These are phyloP conservation scores for Bibio marci DNA, from an alignment of 2,888 invertebrate genomes.

Conservation along the genomic window DNA sequence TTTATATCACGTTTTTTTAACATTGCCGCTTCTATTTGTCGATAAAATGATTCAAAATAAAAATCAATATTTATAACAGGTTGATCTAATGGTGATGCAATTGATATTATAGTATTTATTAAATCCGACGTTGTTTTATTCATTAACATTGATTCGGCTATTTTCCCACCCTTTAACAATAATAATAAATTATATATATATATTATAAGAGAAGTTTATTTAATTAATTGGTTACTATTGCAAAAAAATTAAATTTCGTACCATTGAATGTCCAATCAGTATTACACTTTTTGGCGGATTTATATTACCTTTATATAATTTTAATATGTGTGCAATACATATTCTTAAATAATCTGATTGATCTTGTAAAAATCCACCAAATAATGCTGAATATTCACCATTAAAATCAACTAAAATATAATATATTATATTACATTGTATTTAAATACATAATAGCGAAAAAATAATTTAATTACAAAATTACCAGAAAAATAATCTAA, in stretches of 20 bases:
- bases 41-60: slow-evolving; percentile 41
- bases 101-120: slow-evolving; percentile 56
- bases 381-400: slow-evolving; percentile 76
- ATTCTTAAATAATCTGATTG: slow-evolving; percentile 57
- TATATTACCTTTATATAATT: slow-evolving; percentile 43
- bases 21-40: slow-evolving; percentile 33
- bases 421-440: not conserved
- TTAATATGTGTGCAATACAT: slow-evolving; percentile 54
- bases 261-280: slow-evolving; percentile 92
- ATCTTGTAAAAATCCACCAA: slow-evolving; percentile 62
- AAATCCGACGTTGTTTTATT: slow-evolving; percentile 38
- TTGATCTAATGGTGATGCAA: slow-evolving; percentile 67
- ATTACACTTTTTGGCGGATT: slow-evolving; percentile 44
- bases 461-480: not conserved
- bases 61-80: slow-evolving; percentile 60
- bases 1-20: slow-evolving; percentile 16
- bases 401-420: slow-evolving; percentile 53
- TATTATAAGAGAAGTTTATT: too few relatives aligned
- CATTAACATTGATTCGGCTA: slow-evolving; percentile 57
- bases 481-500: slow-evolving; percentile 76
- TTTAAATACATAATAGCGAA: slow-evolving; percentile 2
- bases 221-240: too few relatives aligned
- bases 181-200: too few relatives aligned
- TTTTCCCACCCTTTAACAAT: slow-evolving; percentile 57
- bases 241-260: slow-evolving; percentile 25